These are phyloP conservation scores for Nephrotoma appendiculata DNA, from an alignment of 2,888 invertebrate species.

Conservation along the genomic window DNA sequence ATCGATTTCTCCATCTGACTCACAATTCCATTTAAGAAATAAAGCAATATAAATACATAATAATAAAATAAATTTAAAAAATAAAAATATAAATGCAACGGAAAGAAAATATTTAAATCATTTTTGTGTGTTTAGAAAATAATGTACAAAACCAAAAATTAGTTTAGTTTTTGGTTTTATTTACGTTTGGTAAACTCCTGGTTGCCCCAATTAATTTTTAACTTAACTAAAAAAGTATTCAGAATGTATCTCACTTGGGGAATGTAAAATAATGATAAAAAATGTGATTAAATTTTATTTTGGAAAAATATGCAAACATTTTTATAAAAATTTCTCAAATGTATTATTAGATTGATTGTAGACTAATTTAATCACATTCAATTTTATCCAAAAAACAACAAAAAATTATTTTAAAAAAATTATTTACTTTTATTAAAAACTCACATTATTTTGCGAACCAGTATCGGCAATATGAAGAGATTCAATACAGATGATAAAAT, in stretches of 20 bases:
- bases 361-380: slow-evolving; percentile 7
- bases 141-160: not conserved
- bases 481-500: slow-evolving; percentile 87
- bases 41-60: not conserved
- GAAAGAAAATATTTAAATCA: not conserved
- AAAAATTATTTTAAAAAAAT: slow-evolving; percentile 4
- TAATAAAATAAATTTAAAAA: not conserved
- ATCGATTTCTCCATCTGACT: not conserved
- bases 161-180: not conserved
- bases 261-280: not conserved
- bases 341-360: not conserved
- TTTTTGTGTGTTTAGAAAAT: not conserved
- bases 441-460: slow-evolving; percentile 78
- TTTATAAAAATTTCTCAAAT: not conserved
- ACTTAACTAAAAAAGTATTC: not conserved
- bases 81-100: not conserved
- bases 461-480: slow-evolving; percentile 83
- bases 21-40: not conserved
- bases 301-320: not conserved
- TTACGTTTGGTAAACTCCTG: not conserved
- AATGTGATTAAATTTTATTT: not conserved
- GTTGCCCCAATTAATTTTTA: not conserved
- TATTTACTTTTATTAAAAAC: slow-evolving; percentile 28
- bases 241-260: not conserved
- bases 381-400: not conserved